phyloP scores from a whole-genome alignment of 2,888 invertebrate genomes.

The Rhagonycha fulva region DNA sequence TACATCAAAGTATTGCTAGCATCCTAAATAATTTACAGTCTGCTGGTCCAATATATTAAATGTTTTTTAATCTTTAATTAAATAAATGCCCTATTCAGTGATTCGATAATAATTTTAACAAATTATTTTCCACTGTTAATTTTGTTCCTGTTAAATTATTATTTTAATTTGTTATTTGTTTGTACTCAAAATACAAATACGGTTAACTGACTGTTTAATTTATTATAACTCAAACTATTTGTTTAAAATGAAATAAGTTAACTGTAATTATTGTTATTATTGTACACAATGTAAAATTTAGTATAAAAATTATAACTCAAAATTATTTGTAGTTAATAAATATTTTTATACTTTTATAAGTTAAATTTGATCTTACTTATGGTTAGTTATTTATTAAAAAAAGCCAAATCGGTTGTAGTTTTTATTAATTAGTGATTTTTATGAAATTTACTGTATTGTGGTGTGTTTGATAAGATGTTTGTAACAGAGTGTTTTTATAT shows the following conservation, averaged over 20 bases:
- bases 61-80: neutral
- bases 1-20: slow-evolving; percentile 71
- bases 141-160: neutral
- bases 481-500: slow-evolving; percentile 28
- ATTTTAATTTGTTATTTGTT: neutral
- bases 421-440: neutral
- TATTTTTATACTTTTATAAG: neutral
- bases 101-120: neutral
- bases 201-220: neutral
- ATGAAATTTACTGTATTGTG: neutral
- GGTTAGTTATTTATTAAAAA: neutral
- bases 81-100: neutral
- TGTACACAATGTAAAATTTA: neutral
- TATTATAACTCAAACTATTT: neutral
- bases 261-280: neutral
- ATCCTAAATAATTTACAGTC: slow-evolving; percentile 46
- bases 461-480: slow-evolving; percentile 19
- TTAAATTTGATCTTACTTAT: neutral
- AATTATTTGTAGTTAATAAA: neutral
- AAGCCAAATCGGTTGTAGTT: neutral
- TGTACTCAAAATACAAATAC: neutral
- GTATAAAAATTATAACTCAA: neutral
- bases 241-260: neutral
- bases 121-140: neutral
- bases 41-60: slow-evolving; percentile 14